Evolutionary conservation across 2,888 invertebrate genomes (phyloP).

Genomic region (Scaptomyza cyrtandrae): DNA sequence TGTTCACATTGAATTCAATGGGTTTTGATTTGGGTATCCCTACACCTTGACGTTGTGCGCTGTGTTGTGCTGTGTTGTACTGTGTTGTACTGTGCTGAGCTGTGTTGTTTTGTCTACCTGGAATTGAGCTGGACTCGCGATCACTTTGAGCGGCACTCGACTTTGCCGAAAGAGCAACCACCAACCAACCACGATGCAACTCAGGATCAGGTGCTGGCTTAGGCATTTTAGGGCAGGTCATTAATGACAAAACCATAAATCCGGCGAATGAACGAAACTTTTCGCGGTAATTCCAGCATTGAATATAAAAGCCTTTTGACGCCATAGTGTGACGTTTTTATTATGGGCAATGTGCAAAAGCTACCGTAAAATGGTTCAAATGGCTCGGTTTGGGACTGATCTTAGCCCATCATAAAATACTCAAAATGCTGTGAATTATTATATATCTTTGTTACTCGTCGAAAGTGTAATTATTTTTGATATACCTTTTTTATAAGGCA

Average conservation of each 20-base stretch:
- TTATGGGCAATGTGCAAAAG: conserved; percentile 21
- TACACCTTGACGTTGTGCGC: conserved; percentile 70
- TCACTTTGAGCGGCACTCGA: conserved; percentile 5
- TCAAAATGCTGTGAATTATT: neutral
- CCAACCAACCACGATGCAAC: conserved; percentile 1
- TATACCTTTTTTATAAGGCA: neutral
- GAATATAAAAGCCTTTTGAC: neutral
- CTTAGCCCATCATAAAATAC: neutral
- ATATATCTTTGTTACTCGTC: neutral
- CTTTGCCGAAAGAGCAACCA: conserved; percentile 6
- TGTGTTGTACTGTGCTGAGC: conserved; percentile 11
- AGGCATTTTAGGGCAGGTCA: conserved; percentile 72
- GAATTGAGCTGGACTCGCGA: conserved; percentile 4
- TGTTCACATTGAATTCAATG: conserved; percentile 65
- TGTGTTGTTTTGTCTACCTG: conserved; percentile 41
- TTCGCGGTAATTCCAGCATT: conserved; percentile 49
- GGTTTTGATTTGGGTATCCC: conserved; percentile 75
- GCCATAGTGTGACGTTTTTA: conserved; percentile 16
- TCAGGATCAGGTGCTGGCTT: conserved; percentile 63
- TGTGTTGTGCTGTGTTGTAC: conserved; percentile 12
- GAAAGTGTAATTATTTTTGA: neutral
- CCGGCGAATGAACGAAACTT: conserved; percentile 50
- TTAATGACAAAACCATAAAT: conserved; percentile 57
- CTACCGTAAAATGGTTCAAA: conserved; percentile 3
- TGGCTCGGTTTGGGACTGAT: neutral